Evolutionary conservation across 2,888 invertebrate genomes (phyloP), one percentile per base, ranked within the genome.

Genomic region (Zeuzera pyrina): DNA sequence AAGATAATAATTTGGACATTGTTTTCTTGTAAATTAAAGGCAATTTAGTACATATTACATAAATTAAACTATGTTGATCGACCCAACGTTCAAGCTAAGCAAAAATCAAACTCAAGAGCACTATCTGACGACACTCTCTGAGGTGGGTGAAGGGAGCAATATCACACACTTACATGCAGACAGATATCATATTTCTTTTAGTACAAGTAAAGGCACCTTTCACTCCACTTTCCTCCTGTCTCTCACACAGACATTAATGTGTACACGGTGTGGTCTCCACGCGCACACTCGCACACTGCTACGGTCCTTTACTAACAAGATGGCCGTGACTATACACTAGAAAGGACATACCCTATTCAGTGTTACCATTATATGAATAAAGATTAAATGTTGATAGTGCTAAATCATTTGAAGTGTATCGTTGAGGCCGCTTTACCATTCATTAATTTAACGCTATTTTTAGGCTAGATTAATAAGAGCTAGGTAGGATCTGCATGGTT

Each of bases 241-340:
- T 13, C 25, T 25, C 25, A 10, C 25, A 12, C 12, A 25, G 12
- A 25, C 25, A 11, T 13, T 42, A 42, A 60, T 48, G 50, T 64
- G 54, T 57, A 72, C 76, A 77, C 78, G 70, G 76, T 78, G 77
- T 78, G 78, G 76, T 69, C 65, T 72, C 68, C 74, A 71, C 78
- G 77, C 73, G 66, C 73, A 72, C 78, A 76, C 70, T 70, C 67
- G 77, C 79, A 77, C 76, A 68, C 57, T 66, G 79, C 79, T 77
- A 72, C 59, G 54, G 51, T 64, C 65, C 72, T 66, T 53, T 77
- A 79, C 79, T 78, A 81, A 78, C 79, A 67, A 64, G 29, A 50
- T 56, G 69, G 70, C 64, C 68, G 61, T 52, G 50, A 64, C 61
- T 57, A 64, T 69, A 74, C 65, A 60, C 59, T 50, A 5, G 2